phyloP scores from a whole-genome alignment of 2,113 vertebrate species.

The Athene noctua region DNA sequence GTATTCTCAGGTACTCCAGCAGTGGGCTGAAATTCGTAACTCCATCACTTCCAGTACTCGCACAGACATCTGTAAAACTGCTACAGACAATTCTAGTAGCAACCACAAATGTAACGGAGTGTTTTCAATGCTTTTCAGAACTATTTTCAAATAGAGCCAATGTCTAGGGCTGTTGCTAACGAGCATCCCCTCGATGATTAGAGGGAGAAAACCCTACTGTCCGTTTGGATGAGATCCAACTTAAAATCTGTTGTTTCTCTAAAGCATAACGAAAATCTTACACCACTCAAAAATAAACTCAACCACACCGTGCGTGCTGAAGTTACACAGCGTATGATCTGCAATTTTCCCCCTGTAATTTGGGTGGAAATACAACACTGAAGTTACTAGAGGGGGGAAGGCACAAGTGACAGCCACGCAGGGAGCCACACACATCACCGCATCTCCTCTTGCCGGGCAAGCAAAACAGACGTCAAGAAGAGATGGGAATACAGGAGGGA shows the following conservation, averaged over 20 bases:
- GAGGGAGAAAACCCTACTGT: background rate
- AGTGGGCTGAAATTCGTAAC: background rate
- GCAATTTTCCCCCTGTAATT: background rate
- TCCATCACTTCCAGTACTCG: background rate
- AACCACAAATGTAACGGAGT: too few species aligned
- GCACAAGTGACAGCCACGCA: background rate
- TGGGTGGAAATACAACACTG: background rate
- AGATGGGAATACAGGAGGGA: background rate
- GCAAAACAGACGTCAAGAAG: background rate
- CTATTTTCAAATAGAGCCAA: background rate
- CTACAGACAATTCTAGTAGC: background rate
- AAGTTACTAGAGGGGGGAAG: background rate
- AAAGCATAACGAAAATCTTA: background rate
- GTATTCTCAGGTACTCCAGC: background rate
- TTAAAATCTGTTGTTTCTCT: background rate
- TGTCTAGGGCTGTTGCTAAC: too few species aligned
- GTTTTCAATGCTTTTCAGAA: background rate
- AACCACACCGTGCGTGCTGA: rapidly evolving
- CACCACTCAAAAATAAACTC: background rate
- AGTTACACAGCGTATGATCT: too few species aligned
- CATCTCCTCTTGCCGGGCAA: background rate
- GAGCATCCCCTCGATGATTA: background rate
- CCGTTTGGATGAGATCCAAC: background rate
- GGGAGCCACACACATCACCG: too few species aligned
- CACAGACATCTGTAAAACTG: background rate